A percentile compares a stretch with the other conserved stretches of the same genome.
Evolutionary conservation across 1,140 invertebrate species (phyloP).

Genomic region (Papilio dardanus): DNA sequence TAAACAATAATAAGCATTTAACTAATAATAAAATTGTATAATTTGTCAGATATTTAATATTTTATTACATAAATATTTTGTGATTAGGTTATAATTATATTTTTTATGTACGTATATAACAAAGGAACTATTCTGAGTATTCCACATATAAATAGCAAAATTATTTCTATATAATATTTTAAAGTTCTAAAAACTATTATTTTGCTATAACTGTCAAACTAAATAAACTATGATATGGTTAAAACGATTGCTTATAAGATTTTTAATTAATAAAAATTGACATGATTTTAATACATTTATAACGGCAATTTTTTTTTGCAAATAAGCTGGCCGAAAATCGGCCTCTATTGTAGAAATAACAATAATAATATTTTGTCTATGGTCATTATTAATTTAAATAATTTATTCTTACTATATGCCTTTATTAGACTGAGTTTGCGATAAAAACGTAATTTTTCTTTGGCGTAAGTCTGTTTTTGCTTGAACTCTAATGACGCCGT

Average conservation of each 20-base stretch:
- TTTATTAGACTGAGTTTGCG: too few relatives aligned
- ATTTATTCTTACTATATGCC: too few relatives aligned
- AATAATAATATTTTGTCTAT: not conserved
- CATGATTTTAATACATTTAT: not conserved
- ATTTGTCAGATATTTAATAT: not conserved
- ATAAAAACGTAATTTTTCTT: too few relatives aligned
- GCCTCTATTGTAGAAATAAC: not conserved
- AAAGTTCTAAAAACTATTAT: not conserved
- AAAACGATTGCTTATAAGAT: not conserved
- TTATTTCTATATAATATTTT: not conserved
- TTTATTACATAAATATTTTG: not conserved
- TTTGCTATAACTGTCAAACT: not conserved
- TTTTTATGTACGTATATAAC: not conserved
- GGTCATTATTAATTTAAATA: not conserved
- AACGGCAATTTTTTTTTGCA: too few relatives aligned
- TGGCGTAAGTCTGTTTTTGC: too few relatives aligned
- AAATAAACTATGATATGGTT: slow-evolving; percentile 9
- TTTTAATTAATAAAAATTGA: slow-evolving; percentile 12
- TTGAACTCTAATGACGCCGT: too few relatives aligned
- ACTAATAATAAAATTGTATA: not conserved
- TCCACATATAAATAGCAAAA: not conserved
- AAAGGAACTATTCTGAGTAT: not conserved
- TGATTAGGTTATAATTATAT: not conserved
- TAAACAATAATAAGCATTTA: not conserved
- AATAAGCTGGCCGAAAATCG: too few relatives aligned